Conservation (phyloP, 2,797 vertebrate genomes). For the Cyprinella venusta region DNA sequence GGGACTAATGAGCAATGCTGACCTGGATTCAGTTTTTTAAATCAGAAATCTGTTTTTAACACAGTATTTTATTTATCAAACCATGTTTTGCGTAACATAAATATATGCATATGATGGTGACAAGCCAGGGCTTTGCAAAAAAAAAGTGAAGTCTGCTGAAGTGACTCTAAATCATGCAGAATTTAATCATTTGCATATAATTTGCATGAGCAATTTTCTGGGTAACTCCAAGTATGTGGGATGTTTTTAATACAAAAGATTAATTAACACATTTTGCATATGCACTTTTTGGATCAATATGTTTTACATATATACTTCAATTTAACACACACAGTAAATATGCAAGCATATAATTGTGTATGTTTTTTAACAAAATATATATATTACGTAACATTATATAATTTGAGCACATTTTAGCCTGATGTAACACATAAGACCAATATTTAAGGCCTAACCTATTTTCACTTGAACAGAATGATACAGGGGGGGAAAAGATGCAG, state of each 20-base stretch:
- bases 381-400: too few species aligned
- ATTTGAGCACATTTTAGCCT: background rate
- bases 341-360: background rate
- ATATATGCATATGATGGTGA: too few species aligned
- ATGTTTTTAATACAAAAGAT: background rate
- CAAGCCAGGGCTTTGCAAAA: too few species aligned
- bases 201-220: background rate
- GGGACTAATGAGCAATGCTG: slow-evolving; percentile 6
- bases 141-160: background rate
- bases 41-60: background rate
- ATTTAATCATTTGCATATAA: slow-evolving; percentile 8
- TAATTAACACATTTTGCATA: background rate
- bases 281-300: background rate
- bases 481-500: background rate
- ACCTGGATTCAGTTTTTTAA: background rate
- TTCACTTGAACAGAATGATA: slow-evolving; percentile 3
- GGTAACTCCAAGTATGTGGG: background rate
- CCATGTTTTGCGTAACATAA: background rate
- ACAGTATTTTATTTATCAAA: background rate
- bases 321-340: background rate
- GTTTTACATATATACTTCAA: background rate
- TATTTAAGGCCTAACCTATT: slow-evolving; percentile 1
- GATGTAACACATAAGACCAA: background rate
- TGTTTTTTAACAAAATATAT: too few species aligned
- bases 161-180: background rate